Base-by-base conservation (phyloP, 2,888 invertebrate species). In the Diadegma fenestrale region DNA sequence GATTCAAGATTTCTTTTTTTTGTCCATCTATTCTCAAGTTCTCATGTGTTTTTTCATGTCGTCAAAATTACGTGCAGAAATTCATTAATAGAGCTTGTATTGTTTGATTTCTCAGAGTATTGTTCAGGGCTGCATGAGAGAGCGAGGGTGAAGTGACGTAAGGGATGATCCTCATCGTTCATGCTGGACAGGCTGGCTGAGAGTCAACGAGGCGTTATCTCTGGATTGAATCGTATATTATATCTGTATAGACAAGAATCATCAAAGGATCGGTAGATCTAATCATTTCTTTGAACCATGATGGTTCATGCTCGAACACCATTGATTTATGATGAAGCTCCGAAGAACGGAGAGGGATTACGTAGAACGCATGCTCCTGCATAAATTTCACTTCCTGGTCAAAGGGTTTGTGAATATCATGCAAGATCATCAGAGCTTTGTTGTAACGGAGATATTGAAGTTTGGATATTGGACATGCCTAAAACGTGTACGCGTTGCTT, bases 271-370 rank as follows among this genome's bases (percentile, higher is more conserved):
- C 51, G 14, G 19, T 26, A 37, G 41, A 73, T 73, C 61, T 37
- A 43, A 22, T 73, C 33, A 64, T 76, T 64, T 33, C 33, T 33
- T 45, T 19, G 2, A n/a, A 43, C 41, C 61, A 26, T 45, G 45
- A 43, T 41, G 61, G 45, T 10, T n/a, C 37, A 54, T 58, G 30
- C 37, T 43, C 43, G 48, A 58, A 75, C 33, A 64, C 19, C 33
- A 37, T 63, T 45, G 63, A 75, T 75, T 63, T 75, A 63, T 63
- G 45, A 75, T 30, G 33, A 43, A 64, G 75, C 63, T 48, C 30
- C 7, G 3, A 7, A 7, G 48, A 33, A 48, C 17, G 48, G 33
- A 48, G 63, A 30, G n/a, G 63, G 75, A 75, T 75, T 64, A 63
- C 33, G 43, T 30, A 10, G 14, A 45, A 45, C 45, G 17, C 75